phyloP scores from a whole-genome alignment of 2,888 invertebrate species.

The Metellina segmentata region DNA sequence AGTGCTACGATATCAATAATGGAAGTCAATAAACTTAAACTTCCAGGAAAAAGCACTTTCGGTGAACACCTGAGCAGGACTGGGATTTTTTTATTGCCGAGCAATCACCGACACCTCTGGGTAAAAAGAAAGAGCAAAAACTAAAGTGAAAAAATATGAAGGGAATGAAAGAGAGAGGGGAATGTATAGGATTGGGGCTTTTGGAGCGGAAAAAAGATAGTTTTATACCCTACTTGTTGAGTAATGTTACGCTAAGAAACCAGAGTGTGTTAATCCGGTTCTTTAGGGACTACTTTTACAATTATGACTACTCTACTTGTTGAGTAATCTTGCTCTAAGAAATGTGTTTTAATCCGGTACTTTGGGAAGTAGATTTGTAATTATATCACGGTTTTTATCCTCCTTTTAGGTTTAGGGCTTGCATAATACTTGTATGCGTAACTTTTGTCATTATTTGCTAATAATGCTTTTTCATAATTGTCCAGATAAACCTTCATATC shows the following conservation, averaged over 20 bases:
- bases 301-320: not conserved
- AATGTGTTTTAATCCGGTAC: too few species aligned
- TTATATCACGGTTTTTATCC: too few species aligned
- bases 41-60: conserved; percentile 39
- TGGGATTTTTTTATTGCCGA: not conserved
- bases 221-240: not conserved
- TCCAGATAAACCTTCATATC: too few species aligned
- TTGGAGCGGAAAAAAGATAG: not conserved
- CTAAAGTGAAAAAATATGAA: not conserved
- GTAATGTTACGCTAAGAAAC: not conserved
- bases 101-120: not conserved
- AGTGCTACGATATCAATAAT: conserved; percentile 39
- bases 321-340: not conserved
- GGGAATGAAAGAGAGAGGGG: not conserved
- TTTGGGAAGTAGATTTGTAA: too few species aligned
- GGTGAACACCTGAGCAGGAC: conserved; percentile 5
- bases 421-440: too few species aligned
- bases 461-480: too few species aligned
- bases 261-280: too few species aligned
- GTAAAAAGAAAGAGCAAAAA: not conserved
- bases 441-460: too few species aligned
- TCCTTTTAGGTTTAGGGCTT: too few species aligned
- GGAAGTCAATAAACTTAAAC: conserved; percentile 54
- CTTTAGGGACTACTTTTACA: too few species aligned
- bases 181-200: not conserved